Base-by-base conservation (phyloP, 2,888 invertebrate species). In the Latrodectus elegans region DNA sequence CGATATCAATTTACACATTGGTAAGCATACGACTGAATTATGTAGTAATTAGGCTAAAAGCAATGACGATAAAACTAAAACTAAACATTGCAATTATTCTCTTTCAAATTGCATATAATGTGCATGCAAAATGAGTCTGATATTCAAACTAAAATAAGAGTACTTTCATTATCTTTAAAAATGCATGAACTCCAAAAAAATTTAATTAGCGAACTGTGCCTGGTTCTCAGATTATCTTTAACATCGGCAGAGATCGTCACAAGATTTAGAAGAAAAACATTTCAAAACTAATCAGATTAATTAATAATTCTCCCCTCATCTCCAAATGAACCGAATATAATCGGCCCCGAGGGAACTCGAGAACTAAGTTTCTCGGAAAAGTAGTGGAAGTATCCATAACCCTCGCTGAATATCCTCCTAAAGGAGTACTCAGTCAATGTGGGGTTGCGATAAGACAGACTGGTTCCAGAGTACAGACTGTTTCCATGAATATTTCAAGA, bases 401-500 rank as follows among this genome's bases (percentile, higher is more conserved):
- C 51, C 22, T 10, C 67, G 11, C 51, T 64, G 11, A 26, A 51
- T 14, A 26, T 49, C 71, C 71, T 51, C 17, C 4, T 52, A 70
- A 55, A 67, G 15, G 38, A 68, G 38, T 38, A 67, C 52, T n/a
- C 52, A 71, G 71, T 17, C 49, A 72, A 78, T 77, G 74, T 71
- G 60, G 67, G 75, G 14, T 12, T 68, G 17, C 73, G 75, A 77
- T 72, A 76, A 77, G 71, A 52, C 22, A 26, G 72, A 68, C 75
- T 74, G 52, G 67, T 73, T 78, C 73, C 78, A 64, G 49, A 65
- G 72, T 77, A 72, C 64, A 17, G 78, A 87, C 81, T 60, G n/a
- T 82, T 87, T 87, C 60, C 86, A 87, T 87, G 77, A 87, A 87
- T 87, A 87, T 87, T 87, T 82, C 52, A 81, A 65, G 71, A 73